Evolutionary conservation across 2,797 vertebrate genomes (phyloP).

Genomic region (Rousettus madagascariensis): DNA sequence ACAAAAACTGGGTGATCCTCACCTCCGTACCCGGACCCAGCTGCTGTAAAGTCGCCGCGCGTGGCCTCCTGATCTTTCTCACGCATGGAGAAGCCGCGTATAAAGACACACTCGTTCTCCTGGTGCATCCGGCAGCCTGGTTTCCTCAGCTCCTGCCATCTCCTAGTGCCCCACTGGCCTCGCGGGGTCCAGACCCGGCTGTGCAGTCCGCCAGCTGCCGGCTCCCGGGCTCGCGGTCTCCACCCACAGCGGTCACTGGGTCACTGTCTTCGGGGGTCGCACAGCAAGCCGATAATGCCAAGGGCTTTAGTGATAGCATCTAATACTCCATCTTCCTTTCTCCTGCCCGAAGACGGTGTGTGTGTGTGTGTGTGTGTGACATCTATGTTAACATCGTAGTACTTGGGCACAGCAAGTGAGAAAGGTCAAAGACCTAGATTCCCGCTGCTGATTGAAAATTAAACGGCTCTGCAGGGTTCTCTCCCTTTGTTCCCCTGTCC

Average conservation of each 20-base stretch:
- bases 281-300: background rate
- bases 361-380: too few species aligned
- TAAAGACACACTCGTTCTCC: background rate
- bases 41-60: background rate
- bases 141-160: background rate
- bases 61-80: background rate
- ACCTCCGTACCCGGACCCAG: background rate
- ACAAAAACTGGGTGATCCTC: too few species aligned
- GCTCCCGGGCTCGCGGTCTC: accelerated
- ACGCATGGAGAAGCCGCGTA: accelerated
- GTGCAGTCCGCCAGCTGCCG: background rate
- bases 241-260: background rate
- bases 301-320: accelerated
- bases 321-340: background rate
- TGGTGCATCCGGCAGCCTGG: accelerated
- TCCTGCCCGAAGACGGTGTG: background rate
- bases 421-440: background rate
- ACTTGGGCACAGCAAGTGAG: background rate
- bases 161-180: accelerated
- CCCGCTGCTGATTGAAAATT: background rate
- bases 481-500: too few species aligned
- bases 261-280: background rate
- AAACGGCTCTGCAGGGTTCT: background rate
- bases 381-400: background rate
- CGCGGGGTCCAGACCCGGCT: background rate